Base-by-base conservation (phyloP, 2,888 invertebrate genomes). In the Acanthopleura granulata region DNA sequence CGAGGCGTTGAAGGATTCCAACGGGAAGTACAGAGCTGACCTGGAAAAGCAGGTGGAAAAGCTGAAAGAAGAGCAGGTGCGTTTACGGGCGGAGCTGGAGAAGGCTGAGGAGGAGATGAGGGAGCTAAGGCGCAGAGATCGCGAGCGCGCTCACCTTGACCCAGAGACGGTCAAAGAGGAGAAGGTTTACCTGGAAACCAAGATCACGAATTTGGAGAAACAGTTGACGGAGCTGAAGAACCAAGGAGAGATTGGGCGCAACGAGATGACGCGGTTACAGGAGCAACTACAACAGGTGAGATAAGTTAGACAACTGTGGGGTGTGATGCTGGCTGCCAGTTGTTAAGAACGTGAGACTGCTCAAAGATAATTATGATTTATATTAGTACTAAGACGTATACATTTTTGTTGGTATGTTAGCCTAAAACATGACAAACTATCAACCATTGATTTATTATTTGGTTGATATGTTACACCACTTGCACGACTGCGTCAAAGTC, bases 121-220 rank as follows among this genome's bases (percentile, higher is more conserved):
- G 69, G 85, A 87, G 73, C 74, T 85, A 29, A 82, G 85, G 50
- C 57, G 75, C 57, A 50, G 77, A 51, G 84, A 82, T 49, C 70
- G 77, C 22, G 83, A 83, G 14, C 78, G 82, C 40, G 75, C 76
- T 40, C 79, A 82, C 57, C 74, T 76, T 62, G 79, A 80, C 62
- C 78, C 78, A 16, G 80, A 81, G 73, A 74, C 77, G 66, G 79
- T 90, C 62, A 81, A 88, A 57, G 87, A 89, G 50, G 90, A 90
- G 18, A 92, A 92, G 82, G 70, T 91, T 90, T 79, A 91, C 90
- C 74, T 85, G 71, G 86, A 86, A 72, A 81, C 82, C 22, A 84
- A 84, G 72, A 77, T 86, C 75, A 90, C 90, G 25, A 90, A 88
- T 25, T 85, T 92, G n/a, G 93, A 88, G 76, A 80, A 80, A 72